Evolutionary conservation across 2,888 invertebrate species (phyloP).

Genomic region (Gortyna flavago): DNA sequence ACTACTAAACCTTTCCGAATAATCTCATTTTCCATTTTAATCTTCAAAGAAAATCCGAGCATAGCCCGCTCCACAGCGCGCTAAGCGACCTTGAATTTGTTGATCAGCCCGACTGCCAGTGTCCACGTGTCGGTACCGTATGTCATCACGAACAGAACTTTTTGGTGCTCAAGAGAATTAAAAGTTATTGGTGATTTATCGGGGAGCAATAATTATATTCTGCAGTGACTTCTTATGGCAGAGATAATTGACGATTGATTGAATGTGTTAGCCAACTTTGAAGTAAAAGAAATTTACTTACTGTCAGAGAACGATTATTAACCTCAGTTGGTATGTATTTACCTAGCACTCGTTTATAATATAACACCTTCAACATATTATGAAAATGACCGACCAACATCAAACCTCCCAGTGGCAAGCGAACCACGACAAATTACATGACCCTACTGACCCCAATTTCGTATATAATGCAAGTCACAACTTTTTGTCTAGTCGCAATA

Average conservation of each 20-base stretch:
- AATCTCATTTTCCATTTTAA: neutral
- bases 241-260: neutral
- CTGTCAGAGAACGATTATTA: neutral
- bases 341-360: neutral
- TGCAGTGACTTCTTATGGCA: neutral
- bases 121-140: too few relatives aligned
- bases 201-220: neutral
- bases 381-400: slow-evolving; percentile 5
- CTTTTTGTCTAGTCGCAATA: slow-evolving; percentile 66
- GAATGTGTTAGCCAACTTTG: neutral
- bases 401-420: slow-evolving; percentile 37
- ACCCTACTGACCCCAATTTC: slow-evolving; percentile 69
- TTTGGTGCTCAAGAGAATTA: neutral
- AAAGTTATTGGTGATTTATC: neutral
- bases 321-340: neutral
- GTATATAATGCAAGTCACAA: slow-evolving; percentile 71
- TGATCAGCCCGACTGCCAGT: neutral
- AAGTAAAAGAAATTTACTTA: neutral
- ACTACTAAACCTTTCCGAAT: too few relatives aligned
- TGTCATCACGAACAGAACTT: too few relatives aligned
- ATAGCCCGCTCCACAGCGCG: neutral
- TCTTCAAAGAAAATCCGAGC: neutral
- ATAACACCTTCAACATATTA: neutral
- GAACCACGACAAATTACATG: slow-evolving; percentile 54
- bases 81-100: neutral